These are phyloP conservation scores for Microctonus brassicae DNA, from an alignment of 2,888 invertebrate species.

Conservation along the genomic window DNA sequence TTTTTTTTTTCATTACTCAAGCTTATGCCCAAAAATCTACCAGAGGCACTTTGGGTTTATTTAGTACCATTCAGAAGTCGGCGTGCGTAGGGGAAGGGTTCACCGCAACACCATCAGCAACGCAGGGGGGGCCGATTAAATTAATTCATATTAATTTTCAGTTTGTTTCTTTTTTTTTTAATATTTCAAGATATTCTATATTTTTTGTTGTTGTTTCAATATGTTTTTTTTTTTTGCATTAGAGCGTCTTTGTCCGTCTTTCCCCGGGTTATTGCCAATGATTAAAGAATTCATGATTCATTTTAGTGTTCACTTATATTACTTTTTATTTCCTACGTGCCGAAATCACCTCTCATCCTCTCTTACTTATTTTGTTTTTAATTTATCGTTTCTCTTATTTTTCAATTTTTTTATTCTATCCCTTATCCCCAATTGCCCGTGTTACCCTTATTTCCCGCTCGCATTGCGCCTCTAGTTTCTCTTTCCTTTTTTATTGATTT, in stretches of 20 bases:
- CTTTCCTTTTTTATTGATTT: constrained; percentile 10
- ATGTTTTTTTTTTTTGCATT: constrained; percentile 42
- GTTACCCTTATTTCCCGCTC: constrained; percentile 40
- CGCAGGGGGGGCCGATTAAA: constrained; percentile 28
- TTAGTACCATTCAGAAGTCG: constrained; percentile 68
- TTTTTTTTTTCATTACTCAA: constrained; percentile 64
- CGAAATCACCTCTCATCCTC: constrained; percentile 21
- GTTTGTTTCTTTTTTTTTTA: background rate
- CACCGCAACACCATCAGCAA: constrained; percentile 19
- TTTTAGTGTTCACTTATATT: background rate
- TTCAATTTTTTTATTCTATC: constrained; percentile 1
- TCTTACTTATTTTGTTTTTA: constrained; percentile 26
- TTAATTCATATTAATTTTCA: background rate
- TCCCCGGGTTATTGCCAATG: constrained; percentile 41
- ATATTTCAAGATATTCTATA: constrained; percentile 33
- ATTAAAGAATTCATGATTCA: constrained; percentile 7
- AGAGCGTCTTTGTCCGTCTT: constrained; percentile 39
- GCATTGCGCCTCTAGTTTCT: constrained; percentile 37
- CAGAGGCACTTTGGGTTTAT: constrained; percentile 70
- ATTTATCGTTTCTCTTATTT: constrained; percentile 18
- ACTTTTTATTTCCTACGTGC: constrained; percentile 29
- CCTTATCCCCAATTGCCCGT: constrained; percentile 19
- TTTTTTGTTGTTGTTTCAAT: constrained; percentile 2
- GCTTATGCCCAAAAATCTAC: constrained; percentile 70
- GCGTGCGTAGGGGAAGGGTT: constrained; percentile 63